Evolutionary conservation across 53 echinoderm and acorn worm genomes (phyloP).

Genomic region (Apostichopus leukothele): DNA sequence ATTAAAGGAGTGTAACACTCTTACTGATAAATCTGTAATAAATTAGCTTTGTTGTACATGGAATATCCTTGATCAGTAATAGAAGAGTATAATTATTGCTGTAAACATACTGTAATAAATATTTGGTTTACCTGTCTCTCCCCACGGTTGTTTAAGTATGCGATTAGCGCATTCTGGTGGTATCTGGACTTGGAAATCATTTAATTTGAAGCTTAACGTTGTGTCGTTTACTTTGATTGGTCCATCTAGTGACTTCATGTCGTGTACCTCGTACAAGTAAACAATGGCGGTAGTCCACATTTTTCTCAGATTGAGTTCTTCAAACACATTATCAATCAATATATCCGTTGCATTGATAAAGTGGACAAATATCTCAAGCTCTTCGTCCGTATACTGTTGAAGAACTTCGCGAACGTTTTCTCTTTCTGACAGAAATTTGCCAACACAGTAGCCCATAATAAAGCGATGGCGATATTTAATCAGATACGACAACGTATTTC

Average conservation of each 20-base stretch:
- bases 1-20: too few relatives aligned
- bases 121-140: neutral
- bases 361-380: neutral
- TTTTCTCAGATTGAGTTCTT: neutral
- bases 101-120: neutral
- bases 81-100: neutral
- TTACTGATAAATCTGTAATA: too few relatives aligned
- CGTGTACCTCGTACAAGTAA: neutral
- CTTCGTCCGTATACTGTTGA: neutral
- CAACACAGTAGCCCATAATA: neutral
- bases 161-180: neutral
- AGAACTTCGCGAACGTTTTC: neutral
- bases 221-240: neutral
- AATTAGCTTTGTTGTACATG: too few relatives aligned
- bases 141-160: neutral
- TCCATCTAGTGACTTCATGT: neutral
- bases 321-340: neutral
- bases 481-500: neutral
- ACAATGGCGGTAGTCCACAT: neutral
- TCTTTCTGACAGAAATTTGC: neutral
- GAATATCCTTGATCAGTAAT: too few relatives aligned
- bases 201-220: neutral
- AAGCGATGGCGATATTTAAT: neutral
- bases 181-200: constrained; percentile 1
- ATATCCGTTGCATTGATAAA: neutral